Percentiles rank a stretch among this genome's conserved stretches.
These are phyloP conservation scores for Morone chrysops DNA, from an alignment of 2,113 vertebrate genomes.

Conservation along the genomic window DNA sequence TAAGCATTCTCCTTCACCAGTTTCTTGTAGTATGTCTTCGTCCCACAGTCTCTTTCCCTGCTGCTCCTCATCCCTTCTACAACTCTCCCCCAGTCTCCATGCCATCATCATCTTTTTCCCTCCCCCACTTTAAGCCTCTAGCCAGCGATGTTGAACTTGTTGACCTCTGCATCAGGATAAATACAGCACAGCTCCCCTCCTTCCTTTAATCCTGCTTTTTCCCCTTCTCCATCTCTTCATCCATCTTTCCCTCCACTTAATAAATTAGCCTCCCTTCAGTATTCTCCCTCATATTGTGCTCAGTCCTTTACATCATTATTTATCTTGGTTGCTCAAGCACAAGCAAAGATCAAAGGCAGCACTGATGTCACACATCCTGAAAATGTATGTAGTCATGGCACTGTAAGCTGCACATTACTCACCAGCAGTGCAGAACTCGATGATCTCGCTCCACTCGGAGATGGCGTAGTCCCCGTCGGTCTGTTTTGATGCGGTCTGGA, in stretches of 20 bases:
- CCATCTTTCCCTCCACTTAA: conserved; percentile 28
- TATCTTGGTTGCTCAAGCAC: neutral
- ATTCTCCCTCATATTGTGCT: conserved; percentile 14
- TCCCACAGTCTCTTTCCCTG: neutral
- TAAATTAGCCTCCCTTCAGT: conserved; percentile 23
- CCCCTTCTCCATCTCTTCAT: conserved; percentile 33
- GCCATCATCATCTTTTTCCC: conserved; percentile 34
- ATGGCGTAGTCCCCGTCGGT: conserved; percentile 96
- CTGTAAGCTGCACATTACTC: conserved; percentile 47
- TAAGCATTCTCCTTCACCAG: neutral
- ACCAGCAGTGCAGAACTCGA: conserved; percentile 99
- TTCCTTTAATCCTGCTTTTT: conserved; percentile 49
- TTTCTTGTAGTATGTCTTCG: neutral
- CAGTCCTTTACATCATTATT: neutral
- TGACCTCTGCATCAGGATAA: conserved; percentile 62
- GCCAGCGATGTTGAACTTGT: conserved; percentile 41
- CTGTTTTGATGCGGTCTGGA: conserved; percentile 97
- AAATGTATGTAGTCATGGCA: neutral
- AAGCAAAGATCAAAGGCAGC: neutral
- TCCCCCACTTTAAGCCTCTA: conserved; percentile 54
- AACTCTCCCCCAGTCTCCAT: neutral
- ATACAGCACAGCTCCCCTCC: conserved; percentile 44
- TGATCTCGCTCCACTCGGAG: conserved; percentile 98
- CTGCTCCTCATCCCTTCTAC: conserved; percentile 1
- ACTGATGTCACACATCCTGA: neutral